Percentiles rank a stretch among this genome's conserved stretches.
These are phyloP conservation scores for Zoanthus sociatus DNA, from an alignment of 92 coral and sea anemone species.

Conservation along the genomic window DNA sequence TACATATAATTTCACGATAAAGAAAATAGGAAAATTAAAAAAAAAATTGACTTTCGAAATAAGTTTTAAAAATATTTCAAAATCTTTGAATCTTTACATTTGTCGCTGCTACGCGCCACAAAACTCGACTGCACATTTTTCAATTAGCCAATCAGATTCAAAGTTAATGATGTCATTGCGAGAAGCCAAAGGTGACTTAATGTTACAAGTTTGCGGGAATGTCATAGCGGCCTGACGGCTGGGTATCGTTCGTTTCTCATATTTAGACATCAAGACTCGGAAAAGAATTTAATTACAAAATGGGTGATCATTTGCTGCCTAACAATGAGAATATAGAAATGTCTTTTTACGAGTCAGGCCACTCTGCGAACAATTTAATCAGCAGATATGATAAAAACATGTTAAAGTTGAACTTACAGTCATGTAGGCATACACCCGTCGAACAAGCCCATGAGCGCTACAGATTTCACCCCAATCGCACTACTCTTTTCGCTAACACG, in stretches of 20 bases:
- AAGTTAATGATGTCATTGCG: constrained; percentile 83
- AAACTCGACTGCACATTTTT: background rate
- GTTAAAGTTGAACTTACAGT: constrained; percentile 72
- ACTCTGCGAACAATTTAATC: constrained; percentile 26
- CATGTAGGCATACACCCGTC: constrained; percentile 60
- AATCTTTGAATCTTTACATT: background rate
- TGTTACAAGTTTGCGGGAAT: constrained; percentile 76
- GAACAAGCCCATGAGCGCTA: constrained; percentile 75
- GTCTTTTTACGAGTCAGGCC: constrained; percentile 78
- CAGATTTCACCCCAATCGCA: constrained; percentile 52
- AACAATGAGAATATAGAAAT: constrained; percentile 79
- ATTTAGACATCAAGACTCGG: constrained; percentile 61
- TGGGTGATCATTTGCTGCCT: constrained; percentile 81
- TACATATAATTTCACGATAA: background rate
- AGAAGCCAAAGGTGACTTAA: constrained; percentile 84
- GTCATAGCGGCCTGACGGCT: constrained; percentile 85
- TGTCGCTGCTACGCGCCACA: constrained; percentile 2
- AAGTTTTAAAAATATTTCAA: background rate
- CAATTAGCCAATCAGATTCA: constrained; percentile 80
- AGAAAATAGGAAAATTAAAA: background rate
- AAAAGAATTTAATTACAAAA: constrained; percentile 33
- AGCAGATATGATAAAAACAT: constrained; percentile 81
- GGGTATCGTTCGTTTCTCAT: constrained; percentile 47
- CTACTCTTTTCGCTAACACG: constrained; percentile 57
- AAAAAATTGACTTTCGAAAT: background rate